Conservation (phyloP, 1,140 invertebrate species). For the Nymphalis io region DNA sequence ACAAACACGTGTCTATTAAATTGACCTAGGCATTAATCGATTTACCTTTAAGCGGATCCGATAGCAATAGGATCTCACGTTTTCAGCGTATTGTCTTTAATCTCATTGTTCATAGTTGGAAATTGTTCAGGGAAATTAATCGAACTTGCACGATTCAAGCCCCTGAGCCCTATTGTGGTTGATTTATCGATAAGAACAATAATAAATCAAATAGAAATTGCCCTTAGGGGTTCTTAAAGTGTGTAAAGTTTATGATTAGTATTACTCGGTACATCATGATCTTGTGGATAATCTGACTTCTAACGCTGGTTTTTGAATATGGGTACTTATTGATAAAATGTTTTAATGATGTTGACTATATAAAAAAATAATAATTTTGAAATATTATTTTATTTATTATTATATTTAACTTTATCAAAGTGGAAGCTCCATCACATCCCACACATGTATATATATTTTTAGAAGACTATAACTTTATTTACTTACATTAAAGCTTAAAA, state of each 20-base stretch:
- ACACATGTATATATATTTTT: too few relatives aligned
- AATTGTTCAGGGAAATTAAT: slow-evolving; percentile 77
- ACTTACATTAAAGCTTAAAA: too few relatives aligned
- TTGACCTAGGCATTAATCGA: slow-evolving; percentile 34
- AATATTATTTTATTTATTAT: too few relatives aligned
- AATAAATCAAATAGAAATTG: slow-evolving; percentile 78
- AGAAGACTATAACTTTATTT: too few relatives aligned
- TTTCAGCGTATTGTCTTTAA: slow-evolving; percentile 69
- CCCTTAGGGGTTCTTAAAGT: slow-evolving; percentile 37
- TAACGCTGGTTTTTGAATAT: too few relatives aligned
- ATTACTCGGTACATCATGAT: not conserved
- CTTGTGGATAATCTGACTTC: too few relatives aligned
- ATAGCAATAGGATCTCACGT: slow-evolving; percentile 65
- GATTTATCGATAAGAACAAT: slow-evolving; percentile 78
- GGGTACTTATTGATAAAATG: too few relatives aligned
- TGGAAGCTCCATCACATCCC: too few relatives aligned
- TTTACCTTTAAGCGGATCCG: slow-evolving; percentile 42
- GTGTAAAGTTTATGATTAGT: slow-evolving; percentile 23
- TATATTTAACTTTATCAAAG: too few relatives aligned
- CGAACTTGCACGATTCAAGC: slow-evolving; percentile 66
- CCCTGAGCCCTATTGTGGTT: slow-evolving; percentile 74
- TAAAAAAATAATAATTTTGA: too few relatives aligned
- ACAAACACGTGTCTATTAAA: slow-evolving; percentile 32
- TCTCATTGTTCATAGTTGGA: slow-evolving; percentile 66
- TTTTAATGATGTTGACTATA: too few relatives aligned